phyloP scores from a whole-genome alignment of 1,140 invertebrate genomes.

The Neotoxoptera formosana region DNA sequence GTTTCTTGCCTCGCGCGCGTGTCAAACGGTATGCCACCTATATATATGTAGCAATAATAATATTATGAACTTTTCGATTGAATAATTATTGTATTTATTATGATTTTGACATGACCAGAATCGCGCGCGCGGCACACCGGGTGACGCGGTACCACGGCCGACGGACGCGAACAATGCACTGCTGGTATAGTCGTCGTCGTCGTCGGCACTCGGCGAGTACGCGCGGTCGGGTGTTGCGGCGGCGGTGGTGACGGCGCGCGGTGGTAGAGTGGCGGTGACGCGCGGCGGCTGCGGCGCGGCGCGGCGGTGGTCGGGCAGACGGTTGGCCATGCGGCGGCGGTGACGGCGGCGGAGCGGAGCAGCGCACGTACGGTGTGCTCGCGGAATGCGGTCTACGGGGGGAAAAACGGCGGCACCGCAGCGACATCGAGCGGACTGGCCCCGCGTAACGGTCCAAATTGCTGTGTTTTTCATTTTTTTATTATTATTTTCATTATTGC shows the following conservation, averaged over 20 bases:
- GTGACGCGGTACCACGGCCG: constrained; percentile 30
- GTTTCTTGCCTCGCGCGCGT: background rate
- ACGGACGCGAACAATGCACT: constrained; percentile 56
- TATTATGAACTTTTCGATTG: background rate
- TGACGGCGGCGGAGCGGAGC: background rate
- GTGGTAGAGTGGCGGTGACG: background rate
- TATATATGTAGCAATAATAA: background rate
- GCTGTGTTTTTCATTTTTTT: background rate
- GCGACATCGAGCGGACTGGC: constrained; percentile 41
- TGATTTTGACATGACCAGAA: constrained; percentile 10
- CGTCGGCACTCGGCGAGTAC: background rate
- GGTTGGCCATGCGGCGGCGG: constrained; percentile 15
- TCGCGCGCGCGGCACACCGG: constrained; percentile 8
- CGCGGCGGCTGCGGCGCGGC: background rate
- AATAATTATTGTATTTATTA: constrained; percentile 34
- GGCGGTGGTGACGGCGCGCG: background rate
- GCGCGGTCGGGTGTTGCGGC: background rate
- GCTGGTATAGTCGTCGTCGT: background rate
- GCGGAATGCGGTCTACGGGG: constrained; percentile 48
- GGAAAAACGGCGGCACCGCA: background rate
- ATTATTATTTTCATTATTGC: background rate
- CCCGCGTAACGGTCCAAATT: constrained; percentile 66
- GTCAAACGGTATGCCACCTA: background rate
- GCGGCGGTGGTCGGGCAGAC: constrained; percentile 21
- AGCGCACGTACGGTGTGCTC: constrained; percentile 38